phyloP scores from a whole-genome alignment of 2,888 invertebrate species.

The Plutella xylostella region DNA sequence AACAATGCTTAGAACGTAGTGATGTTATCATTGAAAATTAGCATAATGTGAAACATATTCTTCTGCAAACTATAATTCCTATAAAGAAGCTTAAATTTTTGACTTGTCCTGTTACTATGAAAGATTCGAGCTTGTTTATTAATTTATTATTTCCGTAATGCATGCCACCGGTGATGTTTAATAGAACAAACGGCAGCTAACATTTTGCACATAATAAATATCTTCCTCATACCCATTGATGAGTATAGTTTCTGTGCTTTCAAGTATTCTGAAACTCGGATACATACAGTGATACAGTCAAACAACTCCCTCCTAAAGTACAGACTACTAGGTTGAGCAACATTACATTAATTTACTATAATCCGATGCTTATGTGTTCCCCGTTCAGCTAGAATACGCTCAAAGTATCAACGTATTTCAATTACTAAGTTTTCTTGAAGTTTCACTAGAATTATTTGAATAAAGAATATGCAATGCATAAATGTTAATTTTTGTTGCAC shows the following conservation, averaged over 20 bases:
- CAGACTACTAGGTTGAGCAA: slow-evolving; percentile 56
- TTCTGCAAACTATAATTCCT: too few relatives aligned
- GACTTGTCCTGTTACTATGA: too few relatives aligned
- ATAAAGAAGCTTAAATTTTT: too few relatives aligned
- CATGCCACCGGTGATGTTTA: slow-evolving; percentile 55
- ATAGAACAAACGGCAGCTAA: slow-evolving; percentile 66
- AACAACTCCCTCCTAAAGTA: slow-evolving; percentile 44
- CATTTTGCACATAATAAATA: slow-evolving; percentile 42
- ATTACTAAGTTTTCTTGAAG: slow-evolving; percentile 58
- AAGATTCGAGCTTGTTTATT: slow-evolving; percentile 4
- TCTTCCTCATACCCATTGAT: slow-evolving; percentile 7
- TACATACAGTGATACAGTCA: slow-evolving; percentile 38
- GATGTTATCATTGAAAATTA: neutral
- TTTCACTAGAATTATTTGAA: slow-evolving; percentile 59
- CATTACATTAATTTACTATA: slow-evolving; percentile 53
- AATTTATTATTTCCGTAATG: slow-evolving; percentile 21
- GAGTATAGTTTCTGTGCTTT: neutral
- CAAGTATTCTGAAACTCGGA: slow-evolving; percentile 17
- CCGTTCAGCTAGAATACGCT: slow-evolving; percentile 67
- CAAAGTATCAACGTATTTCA: slow-evolving; percentile 68
- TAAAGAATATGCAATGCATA: slow-evolving; percentile 71
- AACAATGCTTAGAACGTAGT: neutral
- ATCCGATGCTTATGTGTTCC: slow-evolving; percentile 67
- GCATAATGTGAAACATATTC: too few relatives aligned
- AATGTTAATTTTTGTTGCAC: slow-evolving; percentile 80